phyloP scores from a whole-genome alignment of 2,888 invertebrate species.

The Ectobius pallidus region DNA sequence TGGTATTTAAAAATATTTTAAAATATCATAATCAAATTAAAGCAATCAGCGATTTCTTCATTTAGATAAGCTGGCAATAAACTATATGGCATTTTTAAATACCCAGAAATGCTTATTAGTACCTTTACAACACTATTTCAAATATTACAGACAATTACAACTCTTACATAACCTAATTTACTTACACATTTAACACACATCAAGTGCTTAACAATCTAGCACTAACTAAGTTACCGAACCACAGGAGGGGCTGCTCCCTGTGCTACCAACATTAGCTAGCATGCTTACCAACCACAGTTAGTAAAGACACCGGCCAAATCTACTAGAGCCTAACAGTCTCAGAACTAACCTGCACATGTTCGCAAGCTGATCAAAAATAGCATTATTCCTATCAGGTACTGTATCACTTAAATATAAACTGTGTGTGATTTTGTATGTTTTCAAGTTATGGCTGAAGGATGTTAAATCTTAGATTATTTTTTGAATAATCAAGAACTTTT shows the following conservation, averaged over 20 bases:
- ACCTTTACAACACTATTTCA: conserved; percentile 20
- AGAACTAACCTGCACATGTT: conserved; percentile 27
- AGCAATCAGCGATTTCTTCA: no score
- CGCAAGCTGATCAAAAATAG: conserved; percentile 1
- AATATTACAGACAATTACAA: conserved; percentile 23
- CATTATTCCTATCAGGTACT: background rate
- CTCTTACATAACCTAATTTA: conserved; percentile 17
- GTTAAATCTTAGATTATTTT: no score
- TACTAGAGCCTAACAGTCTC: conserved; percentile 32
- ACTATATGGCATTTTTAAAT: no score
- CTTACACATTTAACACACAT: conserved; percentile 14
- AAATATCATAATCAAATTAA: no score
- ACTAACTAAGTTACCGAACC: conserved; percentile 32
- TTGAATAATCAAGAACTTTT: no score
- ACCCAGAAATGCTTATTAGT: conserved; percentile 22
- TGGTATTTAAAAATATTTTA: no score
- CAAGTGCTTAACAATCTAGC: conserved; percentile 34
- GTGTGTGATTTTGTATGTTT: no score
- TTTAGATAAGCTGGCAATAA: no score
- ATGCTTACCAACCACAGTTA: conserved; percentile 37
- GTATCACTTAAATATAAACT: background rate
- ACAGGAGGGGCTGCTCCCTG: conserved; percentile 36
- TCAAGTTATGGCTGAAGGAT: no score
- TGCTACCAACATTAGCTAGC: conserved; percentile 34
- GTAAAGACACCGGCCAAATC: conserved; percentile 33